These are phyloP conservation scores for Cosmia trapezina DNA, from an alignment of 2,888 invertebrate species.

Conservation along the genomic window DNA sequence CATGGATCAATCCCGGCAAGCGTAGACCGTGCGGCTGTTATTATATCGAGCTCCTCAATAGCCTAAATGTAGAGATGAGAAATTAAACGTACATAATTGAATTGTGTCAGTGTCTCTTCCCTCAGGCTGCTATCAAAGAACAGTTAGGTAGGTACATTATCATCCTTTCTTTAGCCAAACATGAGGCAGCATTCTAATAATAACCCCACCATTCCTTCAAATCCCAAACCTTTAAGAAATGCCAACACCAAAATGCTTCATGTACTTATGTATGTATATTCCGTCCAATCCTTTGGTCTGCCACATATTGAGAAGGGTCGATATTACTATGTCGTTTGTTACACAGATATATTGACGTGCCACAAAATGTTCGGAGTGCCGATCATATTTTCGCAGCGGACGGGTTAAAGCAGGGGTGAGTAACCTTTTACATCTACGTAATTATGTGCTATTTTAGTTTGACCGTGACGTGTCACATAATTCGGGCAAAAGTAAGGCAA, in stretches of 20 bases:
- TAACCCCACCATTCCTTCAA: conserved; percentile 17
- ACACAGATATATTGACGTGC: conserved; percentile 58
- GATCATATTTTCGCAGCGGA: conserved; percentile 58
- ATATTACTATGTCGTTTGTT: conserved; percentile 59
- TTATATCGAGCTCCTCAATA: too few relatives aligned
- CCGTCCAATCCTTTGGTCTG: conserved; percentile 48
- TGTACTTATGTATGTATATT: conserved; percentile 35
- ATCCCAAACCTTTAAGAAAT: conserved; percentile 32
- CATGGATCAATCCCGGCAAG: too few relatives aligned
- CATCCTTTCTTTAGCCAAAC: not conserved
- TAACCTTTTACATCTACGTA: conserved; percentile 11
- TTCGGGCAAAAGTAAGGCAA: too few relatives aligned
- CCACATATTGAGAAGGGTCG: conserved; percentile 65
- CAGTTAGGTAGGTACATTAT: not conserved
- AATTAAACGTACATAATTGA: not conserved
- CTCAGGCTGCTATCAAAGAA: not conserved
- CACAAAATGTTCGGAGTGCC: conserved; percentile 42
- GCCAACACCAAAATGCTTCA: conserved; percentile 33
- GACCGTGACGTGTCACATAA: not conserved
- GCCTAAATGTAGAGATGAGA: too few relatives aligned
- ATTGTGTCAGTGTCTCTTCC: too few relatives aligned
- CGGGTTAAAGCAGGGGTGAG: conserved; percentile 34
- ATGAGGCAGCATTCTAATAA: conserved; percentile 16
- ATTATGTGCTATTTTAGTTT: conserved; percentile 25
- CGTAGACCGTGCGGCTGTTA: too few relatives aligned